These are phyloP conservation scores for Pterocles orientalis DNA, from an alignment of 2,113 vertebrate species.

Conservation along the genomic window DNA sequence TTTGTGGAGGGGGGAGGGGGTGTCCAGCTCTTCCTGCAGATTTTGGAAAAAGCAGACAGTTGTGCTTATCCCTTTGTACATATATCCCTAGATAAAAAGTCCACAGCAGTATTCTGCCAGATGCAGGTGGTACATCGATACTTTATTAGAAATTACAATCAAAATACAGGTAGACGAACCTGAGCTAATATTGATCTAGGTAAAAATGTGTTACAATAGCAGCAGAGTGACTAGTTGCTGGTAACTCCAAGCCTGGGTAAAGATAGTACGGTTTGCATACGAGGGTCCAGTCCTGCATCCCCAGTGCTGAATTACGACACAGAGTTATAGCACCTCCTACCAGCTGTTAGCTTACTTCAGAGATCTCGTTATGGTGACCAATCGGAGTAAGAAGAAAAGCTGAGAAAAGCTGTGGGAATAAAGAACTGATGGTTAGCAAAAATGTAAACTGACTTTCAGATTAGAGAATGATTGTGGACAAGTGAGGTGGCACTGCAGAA, in stretches of 20 bases:
- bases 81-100: not conserved
- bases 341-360: not conserved
- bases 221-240: not conserved
- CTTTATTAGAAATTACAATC: not conserved
- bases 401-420: no score
- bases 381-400: not conserved
- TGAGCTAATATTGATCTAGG: not conserved
- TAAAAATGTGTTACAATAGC: not conserved
- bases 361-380: not conserved
- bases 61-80: not conserved
- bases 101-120: not conserved
- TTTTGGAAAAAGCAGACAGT: not conserved
- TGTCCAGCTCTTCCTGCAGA: not conserved
- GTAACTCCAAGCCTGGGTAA: accelerated
- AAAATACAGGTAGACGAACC: not conserved
- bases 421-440: no score
- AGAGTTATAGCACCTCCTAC: not conserved
- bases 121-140: not conserved
- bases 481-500: no score
- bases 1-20: no score
- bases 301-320: not conserved
- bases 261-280: accelerated
- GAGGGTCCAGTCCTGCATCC: not conserved
- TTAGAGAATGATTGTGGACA: no score
- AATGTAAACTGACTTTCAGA: no score